These are phyloP conservation scores for Mesoligia furuncula DNA, from an alignment of 2,888 invertebrate species.

Conservation along the genomic window DNA sequence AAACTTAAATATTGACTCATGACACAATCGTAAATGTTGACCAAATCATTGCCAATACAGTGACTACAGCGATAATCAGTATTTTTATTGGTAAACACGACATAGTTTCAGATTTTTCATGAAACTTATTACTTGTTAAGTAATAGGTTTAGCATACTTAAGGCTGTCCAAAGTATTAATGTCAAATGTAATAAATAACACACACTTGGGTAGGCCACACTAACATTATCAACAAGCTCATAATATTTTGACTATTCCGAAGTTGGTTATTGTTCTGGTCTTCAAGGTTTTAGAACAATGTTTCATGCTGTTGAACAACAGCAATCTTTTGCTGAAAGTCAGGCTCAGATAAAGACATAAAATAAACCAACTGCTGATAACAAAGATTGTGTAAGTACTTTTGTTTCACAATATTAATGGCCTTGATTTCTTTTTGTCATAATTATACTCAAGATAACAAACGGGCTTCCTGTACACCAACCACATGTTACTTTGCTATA, in stretches of 20 bases:
- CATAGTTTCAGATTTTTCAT: neutral
- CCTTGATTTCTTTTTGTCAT: neutral
- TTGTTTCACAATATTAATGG: conserved; percentile 1
- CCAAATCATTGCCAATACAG: conserved; percentile 36
- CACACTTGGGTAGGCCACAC: neutral
- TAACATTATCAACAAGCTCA: neutral
- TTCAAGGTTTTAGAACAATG: neutral
- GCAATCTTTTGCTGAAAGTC: neutral
- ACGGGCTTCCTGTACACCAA: neutral
- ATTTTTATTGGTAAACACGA: neutral
- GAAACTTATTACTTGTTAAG: neutral
- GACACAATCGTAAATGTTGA: conserved; percentile 7
- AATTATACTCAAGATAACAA: neutral
- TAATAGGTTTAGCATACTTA: neutral
- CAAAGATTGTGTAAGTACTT: conserved; percentile 7
- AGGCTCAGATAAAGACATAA: conserved; percentile 6
- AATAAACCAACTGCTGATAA: neutral
- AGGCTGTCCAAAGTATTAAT: neutral
- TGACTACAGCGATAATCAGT: conserved; percentile 3
- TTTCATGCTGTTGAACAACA: neutral
- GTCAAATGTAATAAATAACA: neutral
- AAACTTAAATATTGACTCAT: conserved; percentile 25
- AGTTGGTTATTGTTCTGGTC: neutral
- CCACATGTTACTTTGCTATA: neutral
- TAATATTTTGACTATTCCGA: neutral